Base-by-base conservation (phyloP, 2,888 invertebrate species). In the Leptinotarsa tumamoca region DNA sequence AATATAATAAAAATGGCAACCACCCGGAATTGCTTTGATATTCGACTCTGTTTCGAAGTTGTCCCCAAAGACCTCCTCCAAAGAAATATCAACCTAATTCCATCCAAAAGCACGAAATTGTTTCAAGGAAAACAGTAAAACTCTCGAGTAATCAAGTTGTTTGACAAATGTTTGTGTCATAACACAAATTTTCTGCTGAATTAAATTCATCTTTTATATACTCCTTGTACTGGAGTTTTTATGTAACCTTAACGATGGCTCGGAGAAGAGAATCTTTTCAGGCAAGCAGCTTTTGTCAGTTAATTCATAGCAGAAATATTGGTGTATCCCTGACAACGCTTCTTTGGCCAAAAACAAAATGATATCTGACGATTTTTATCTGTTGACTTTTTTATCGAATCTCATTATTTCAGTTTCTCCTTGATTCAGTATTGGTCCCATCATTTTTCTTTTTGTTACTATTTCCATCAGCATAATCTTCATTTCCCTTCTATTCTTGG, bases 131-230 rank as follows among this genome's bases (percentile, higher is more conserved):
- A 43, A 69, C 56, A 27, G 56, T 69, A 43, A 69, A 69, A 56
- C 27, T 49, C 33, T 23, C 56, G 68, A 52, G 68, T 51, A 68
- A 52, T 50, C 52, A 68, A 54, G n/a, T 56, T 56, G 69, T 69
- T 68, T 54, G 54, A 68, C 52, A 52, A 68, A 68, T 68, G 54
- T 58, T 58, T 43, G 33, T 69, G 69, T 56, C 69, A 56, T 73
- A 73, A 73, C 73, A 67, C 69, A 67, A 72, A 76, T 73, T 76
- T 70, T 61, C 67, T 71, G 56, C 71, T 33, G 70, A 73, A 76
- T 76, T 76, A 76, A 76, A 76, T 76, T 18, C 23, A 33, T 68
- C 18, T 68, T 56, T 69, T 56, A 43, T 52, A 18, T 69, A 56
- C 54, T 69, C 33, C 14, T 67, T 49, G 54, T 54, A 27, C 17